These are phyloP conservation scores for Cryptoblepharus egeriae DNA, from an alignment of 2,797 vertebrate genomes.

Conservation along the genomic window DNA sequence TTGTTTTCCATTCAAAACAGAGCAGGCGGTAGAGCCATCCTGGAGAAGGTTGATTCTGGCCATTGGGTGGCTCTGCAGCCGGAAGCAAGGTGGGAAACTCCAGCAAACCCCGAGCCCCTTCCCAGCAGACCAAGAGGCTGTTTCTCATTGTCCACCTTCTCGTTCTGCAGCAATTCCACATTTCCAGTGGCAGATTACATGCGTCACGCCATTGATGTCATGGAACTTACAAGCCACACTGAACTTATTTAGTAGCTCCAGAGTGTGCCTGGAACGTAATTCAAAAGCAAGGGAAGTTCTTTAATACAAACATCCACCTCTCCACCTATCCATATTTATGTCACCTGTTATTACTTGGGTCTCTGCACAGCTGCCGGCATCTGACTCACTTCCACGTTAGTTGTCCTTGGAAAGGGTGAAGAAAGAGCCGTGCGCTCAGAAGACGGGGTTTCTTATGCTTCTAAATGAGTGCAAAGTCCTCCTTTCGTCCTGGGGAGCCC, in stretches of 20 bases:
- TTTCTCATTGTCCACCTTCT: conserved; percentile 76
- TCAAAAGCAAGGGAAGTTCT: conserved; percentile 69
- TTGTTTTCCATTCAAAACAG: neutral
- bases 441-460: neutral
- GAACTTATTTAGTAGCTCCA: conserved; percentile 75
- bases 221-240: conserved; percentile 61
- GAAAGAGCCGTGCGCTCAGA: neutral
- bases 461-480: conserved; percentile 1
- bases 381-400: conserved; percentile 39
- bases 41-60: conserved; percentile 42
- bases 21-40: neutral
- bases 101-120: conserved; percentile 56
- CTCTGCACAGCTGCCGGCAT: conserved; percentile 47
- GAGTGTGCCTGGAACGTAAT: conserved; percentile 69
- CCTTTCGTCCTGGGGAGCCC: neutral
- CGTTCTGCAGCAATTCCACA: conserved; percentile 66
- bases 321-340: conserved; percentile 58
- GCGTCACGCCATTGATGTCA: conserved; percentile 74
- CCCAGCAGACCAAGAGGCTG: conserved; percentile 70
- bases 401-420: conserved; percentile 13
- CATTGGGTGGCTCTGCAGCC: conserved; percentile 26
- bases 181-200: conserved; percentile 73
- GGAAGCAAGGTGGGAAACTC: conserved; percentile 53
- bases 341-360: conserved; percentile 46
- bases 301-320: conserved; percentile 57